A percentile compares a stretch with the other conserved stretches of the same genome.
These are phyloP conservation scores for Mormyrus hasselquistii DNA, from an alignment of 2,797 vertebrate species.

Conservation along the genomic window DNA sequence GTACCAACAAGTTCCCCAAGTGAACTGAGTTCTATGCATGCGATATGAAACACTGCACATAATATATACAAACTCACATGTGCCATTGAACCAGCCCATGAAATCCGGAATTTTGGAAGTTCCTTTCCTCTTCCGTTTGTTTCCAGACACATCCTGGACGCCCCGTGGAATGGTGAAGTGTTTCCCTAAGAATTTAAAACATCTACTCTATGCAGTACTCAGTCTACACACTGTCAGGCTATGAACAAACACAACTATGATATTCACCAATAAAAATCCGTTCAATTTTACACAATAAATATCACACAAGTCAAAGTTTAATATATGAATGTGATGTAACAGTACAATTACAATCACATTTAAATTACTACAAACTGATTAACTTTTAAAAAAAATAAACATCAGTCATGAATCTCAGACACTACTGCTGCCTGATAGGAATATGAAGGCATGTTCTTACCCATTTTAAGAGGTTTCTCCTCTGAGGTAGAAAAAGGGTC, in stretches of 20 bases:
- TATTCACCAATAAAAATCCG: not conserved
- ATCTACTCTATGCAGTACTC: not conserved
- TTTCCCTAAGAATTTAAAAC: conserved; percentile 54
- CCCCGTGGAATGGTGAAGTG: conserved; percentile 65
- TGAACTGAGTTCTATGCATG: not conserved
- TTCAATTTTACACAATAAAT: not conserved
- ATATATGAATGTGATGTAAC: not conserved
- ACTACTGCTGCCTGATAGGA: not conserved
- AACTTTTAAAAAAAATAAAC: not conserved
- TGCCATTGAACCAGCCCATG: conserved; percentile 68
- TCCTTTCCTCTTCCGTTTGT: conserved; percentile 72
- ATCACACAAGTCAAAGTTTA: not conserved
- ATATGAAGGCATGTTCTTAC: conserved; percentile 45
- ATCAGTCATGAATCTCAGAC: not conserved
- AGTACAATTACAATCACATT: not conserved
- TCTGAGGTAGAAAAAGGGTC: conserved; percentile 64
- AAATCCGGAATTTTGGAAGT: conserved; percentile 66
- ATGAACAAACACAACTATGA: not conserved
- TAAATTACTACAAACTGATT: not conserved
- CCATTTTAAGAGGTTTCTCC: conserved; percentile 69
- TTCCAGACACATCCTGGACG: conserved; percentile 56
- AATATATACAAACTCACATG: conserved; percentile 62
- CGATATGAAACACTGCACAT: not conserved
- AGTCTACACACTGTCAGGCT: not conserved
- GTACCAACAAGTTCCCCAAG: not conserved